Base-by-base conservation (phyloP, 2,113 vertebrate species). In the Semnopithecus entellus region DNA sequence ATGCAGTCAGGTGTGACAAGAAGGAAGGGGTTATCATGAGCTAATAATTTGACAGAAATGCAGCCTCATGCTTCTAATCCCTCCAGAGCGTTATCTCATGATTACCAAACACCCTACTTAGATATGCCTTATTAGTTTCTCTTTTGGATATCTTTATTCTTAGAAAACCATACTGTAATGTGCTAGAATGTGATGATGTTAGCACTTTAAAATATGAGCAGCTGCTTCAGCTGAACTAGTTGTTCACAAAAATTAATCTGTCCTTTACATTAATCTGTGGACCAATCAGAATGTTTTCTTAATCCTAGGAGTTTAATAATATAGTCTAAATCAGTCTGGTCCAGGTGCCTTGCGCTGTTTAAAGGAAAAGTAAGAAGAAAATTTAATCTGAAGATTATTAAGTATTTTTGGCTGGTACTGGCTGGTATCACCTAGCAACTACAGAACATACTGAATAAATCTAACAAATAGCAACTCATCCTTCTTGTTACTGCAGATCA, bases 281-380 rank as follows among this genome's bases (percentile, higher is more conserved):
- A 52, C 97, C 97, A 98, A 98, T 98, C 98, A 98, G 93, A 98
- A 97, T 93, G 82, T 61, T 98, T 68, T 79, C 90, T 97, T 98
- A 98, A 98, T 98, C 95, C 96, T 89, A 95, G 94, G 45, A 96
- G 80, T 95, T 98, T 98, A 97, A 85, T 97, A 98, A 98, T 93
- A 35, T 75, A 97, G 9, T 97, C 95, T 96, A 98, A 98, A 98
- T 98, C 97, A 93, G 57, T 16, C 40, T 95, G 94, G 75, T 96
- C 92, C 97, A 98, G 96, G 97, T 98, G 93, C 61, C 79, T 98
- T 92, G n/a, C 43, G 61, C 83, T 94, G 45, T 95, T 98, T 97
- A 98, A 98, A 98, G 96, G 92, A 98, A 98, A 98, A 97, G 92
- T 97, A 98, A 98, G 79, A 52, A 96, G 97, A 96, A 98, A 98